phyloP scores from a whole-genome alignment of 2,888 invertebrate species.

The Bruchidius siliquastri region DNA sequence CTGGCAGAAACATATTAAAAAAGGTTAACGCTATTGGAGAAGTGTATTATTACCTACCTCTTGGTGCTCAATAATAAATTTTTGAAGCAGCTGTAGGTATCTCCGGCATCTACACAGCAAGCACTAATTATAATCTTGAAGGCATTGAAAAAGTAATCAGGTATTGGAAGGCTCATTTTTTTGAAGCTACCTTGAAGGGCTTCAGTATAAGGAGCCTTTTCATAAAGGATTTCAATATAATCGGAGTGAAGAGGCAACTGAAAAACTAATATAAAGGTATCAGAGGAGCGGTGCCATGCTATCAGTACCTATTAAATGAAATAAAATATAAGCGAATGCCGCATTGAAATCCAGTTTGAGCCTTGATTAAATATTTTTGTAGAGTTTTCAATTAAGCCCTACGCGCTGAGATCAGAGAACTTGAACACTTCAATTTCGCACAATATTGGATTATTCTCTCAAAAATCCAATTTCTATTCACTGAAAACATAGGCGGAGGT shows the following conservation, averaged over 20 bases:
- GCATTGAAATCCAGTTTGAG: neutral
- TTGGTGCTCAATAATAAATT: too few relatives aligned
- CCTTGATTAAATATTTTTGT: neutral
- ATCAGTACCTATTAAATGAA: neutral
- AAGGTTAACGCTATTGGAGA: too few relatives aligned
- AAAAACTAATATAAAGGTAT: neutral
- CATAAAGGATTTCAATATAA: neutral
- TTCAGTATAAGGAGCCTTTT: neutral
- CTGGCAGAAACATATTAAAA: too few relatives aligned
- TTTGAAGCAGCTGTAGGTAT: too few relatives aligned
- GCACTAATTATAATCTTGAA: too few relatives aligned
- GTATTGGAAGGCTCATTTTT: neutral
- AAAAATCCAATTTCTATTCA: neutral
- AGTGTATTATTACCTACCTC: too few relatives aligned
- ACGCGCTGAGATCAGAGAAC: neutral
- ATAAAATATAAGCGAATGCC: neutral
- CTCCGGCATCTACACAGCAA: too few relatives aligned
- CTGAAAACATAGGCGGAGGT: neutral
- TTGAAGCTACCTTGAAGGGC: neutral
- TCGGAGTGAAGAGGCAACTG: neutral
- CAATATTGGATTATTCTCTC: neutral
- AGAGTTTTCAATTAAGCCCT: neutral
- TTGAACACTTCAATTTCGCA: neutral
- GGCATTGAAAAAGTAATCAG: too few relatives aligned
- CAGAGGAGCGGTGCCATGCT: neutral